Conservation (phyloP, 2,888 invertebrate species). For the Nasonovia ribisnigri region DNA sequence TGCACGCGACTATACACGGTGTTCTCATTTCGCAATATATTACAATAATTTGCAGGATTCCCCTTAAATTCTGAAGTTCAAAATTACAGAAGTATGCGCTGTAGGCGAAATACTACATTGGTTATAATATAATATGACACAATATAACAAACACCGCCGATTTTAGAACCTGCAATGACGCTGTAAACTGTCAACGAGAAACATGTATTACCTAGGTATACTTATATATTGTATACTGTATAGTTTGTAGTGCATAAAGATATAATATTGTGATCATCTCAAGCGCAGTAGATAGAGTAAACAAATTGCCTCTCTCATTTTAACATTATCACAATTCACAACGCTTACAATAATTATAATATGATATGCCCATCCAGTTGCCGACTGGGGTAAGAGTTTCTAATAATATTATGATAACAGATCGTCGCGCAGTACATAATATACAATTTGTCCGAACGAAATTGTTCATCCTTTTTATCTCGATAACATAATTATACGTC, state of each 20-base stretch:
- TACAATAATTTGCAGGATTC: not conserved
- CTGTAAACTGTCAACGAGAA: not conserved
- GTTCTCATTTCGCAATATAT: not conserved
- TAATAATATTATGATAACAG: not conserved
- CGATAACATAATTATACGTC: not conserved
- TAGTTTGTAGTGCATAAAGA: not conserved
- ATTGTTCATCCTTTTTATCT: not conserved
- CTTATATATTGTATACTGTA: not conserved
- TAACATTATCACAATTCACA: not conserved
- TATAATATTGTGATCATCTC: not conserved
- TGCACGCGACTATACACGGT: not conserved
- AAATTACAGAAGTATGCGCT: not conserved
- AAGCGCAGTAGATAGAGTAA: not conserved
- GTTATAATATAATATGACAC: not conserved
- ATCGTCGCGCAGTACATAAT: not conserved
- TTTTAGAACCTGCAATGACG: not conserved
- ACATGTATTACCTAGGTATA: not conserved
- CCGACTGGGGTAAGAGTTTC: not conserved
- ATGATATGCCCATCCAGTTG: not conserved
- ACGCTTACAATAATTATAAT: not conserved
- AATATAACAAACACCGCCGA: not conserved
- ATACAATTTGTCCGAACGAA: not conserved
- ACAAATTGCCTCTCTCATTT: not conserved
- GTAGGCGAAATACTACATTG: not conserved
- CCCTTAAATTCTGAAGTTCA: not conserved